Base-by-base conservation (phyloP, 2,797 vertebrate species). In the Sebastes wilsoni region DNA sequence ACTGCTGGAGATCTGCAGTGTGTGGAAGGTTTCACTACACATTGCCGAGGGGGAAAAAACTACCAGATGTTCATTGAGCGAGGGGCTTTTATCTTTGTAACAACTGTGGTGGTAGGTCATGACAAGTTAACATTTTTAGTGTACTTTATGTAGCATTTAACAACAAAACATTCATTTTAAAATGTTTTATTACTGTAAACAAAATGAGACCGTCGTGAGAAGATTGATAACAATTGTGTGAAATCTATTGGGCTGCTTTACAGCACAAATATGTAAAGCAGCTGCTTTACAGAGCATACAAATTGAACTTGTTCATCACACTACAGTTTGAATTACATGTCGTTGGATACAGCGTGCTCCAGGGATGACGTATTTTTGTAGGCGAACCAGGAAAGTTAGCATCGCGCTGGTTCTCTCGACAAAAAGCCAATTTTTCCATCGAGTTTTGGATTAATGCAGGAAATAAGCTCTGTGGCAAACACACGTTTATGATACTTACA, bases 61-160 rank as follows among this genome's bases (percentile, higher is more conserved):
- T 16, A 60, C n/a, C 46, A 30, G 46, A 62, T 65, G 65, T 82
- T 77, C 34, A 67, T 22, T 49, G 62, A 82, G 32, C 54, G 54
- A 66, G 23, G 66, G 54, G 62, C 61, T 79, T 49, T 49, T 69
- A 42, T 76, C 64, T 79, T 23, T 52, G 46, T 64, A 56, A n/a
- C 46, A 66, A 67, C 49, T 76, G 66, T 67, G 62, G 73, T 65
- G 34, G 25, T 66, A 66, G 49, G 46, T 79, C 42, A 69, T 38
- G 27, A 32, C 42, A 54, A 36, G 58, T 56, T 75, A 36, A 36
- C 0, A 27, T 52, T 72, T 76, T 70, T 36, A 55, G 34, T 62
- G 46, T 72, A 70, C 73, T 86, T 71, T 28, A 72, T 83, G 86
- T 88, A 87, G 77, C 83, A 84, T 88, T 77, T 70, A 77, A 79